Evolutionary conservation across 2,888 invertebrate genomes (phyloP), one percentile per base, ranked within the genome.

Genomic region (Drosophila sordidula): DNA sequence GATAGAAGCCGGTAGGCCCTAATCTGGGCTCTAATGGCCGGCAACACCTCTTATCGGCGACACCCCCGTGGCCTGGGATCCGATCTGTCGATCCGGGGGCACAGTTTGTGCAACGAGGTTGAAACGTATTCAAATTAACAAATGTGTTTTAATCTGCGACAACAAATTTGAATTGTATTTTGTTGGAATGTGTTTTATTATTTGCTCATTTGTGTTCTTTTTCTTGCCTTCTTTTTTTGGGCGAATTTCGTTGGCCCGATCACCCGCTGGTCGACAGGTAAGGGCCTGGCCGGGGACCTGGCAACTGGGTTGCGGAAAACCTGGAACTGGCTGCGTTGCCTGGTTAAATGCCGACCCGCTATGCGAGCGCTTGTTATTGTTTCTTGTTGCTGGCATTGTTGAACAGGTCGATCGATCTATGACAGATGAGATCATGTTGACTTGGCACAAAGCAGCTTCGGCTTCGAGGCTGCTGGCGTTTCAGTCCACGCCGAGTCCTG

Each of bases 331-430:
- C 56, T 42, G 0, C 32, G 29, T 18, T 59, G 45, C 71, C 67
- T 70, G 69, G 75, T 72, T 76, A 72, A 76, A 78, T 63, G 76
- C 66, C 75, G 68, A 67, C 59, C 76, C 72, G 68, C 56, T 70
- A 65, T 36, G 50, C 59, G 12, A 62, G 62, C 29, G 3, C 22
- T 70, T 61, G 67, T 49, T 54, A 46, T 12, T 63, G 58, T 42
- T 18, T 55, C 68, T 12, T 63, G 47, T 4, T 44, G 47, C 45
- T 63, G 59, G 59, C 84, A 73, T 75, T 89, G 88, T 84, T 82
- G 83, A 87, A 86, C 89, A 88, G 87, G 90, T 88, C 91, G 91
- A 90, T 90, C 91, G 91, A 90, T 90, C 91, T 90, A 90, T 90
- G 90, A 90, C 90, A 90, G 90, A 89, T 90, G 90, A 88, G 89